These are phyloP conservation scores for Eulemur rubriventer DNA, from an alignment of 2,797 vertebrate genomes.

Conservation along the genomic window DNA sequence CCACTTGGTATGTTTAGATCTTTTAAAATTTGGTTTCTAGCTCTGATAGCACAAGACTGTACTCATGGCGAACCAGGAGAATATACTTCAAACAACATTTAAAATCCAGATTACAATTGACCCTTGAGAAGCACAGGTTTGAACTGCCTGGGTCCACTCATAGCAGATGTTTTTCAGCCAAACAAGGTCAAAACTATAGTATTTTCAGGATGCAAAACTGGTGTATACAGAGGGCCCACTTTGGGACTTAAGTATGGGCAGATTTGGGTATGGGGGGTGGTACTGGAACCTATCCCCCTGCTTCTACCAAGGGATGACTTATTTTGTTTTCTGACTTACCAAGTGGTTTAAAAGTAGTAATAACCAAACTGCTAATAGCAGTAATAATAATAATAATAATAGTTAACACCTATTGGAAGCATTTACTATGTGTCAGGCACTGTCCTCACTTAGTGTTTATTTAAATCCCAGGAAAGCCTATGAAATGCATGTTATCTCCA, in stretches of 20 bases:
- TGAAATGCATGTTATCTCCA: background rate
- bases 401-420: background rate
- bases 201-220: background rate
- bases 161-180: no score
- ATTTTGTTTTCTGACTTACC: background rate
- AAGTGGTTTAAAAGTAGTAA: background rate
- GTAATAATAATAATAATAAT: background rate
- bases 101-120: no score
- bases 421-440: background rate
- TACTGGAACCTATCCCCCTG: background rate
- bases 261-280: background rate
- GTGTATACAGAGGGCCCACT: background rate
- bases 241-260: background rate
- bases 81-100: no score
- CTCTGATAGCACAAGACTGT: no score
- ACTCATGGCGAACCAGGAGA: no score
- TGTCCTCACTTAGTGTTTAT: background rate
- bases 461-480: constrained; percentile 22
- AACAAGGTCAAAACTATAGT: no score
- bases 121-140: no score
- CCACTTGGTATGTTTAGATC: no score
- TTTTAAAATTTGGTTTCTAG: no score
- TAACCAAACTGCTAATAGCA: background rate
- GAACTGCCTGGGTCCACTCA: no score
- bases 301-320: background rate